Base-by-base conservation (phyloP, 2,888 invertebrate species). In the Drosophila leonis region DNA sequence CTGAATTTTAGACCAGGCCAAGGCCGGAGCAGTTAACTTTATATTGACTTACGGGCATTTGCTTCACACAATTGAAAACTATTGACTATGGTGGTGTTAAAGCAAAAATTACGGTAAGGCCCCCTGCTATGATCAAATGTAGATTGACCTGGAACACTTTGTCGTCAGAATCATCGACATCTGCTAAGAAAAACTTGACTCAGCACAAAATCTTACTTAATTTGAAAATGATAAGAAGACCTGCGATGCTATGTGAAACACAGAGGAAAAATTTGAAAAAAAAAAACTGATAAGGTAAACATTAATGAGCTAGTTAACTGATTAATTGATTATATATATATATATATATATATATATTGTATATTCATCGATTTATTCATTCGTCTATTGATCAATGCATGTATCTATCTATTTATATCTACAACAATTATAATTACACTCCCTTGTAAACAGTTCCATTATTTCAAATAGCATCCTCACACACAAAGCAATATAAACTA, bases 41-140 rank as follows among this genome's bases (percentile, higher is more conserved):
- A 88, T 88, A 80, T 83, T 83, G 83, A 76, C 86, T 78, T 76
- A 75, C 44, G 33, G 60, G 33, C 62, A 65, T 72, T 82, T 78
- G 54, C 64, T 48, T 75, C 55, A 51, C 71, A 72, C 83, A 83
- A 73, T 75, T 80, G 83, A 73, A 78, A 78, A 85, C 83, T 84
- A 85, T 86, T 78, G 75, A 75, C 57, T 18, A 44, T 20, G 41
- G 41, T 27, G 15, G 31, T 8, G 13, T 51, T 18, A 51, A 4
- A 20, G 29, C 42, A 12, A 24, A 29, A n/a, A 29, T 4, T 1
- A 15, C 24, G 41, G 7, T 20, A 39, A n/a, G 27, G 15, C 13
- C 13, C 10, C 39, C 2, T 20, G n/a, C 42, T 42, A 29, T 59
- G 61, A 63, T 52, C 41, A 35, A 62, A 49, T 20, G 35, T 39